Conservation (phyloP, 2,113 vertebrate species). For the Siniperca chuatsi region DNA sequence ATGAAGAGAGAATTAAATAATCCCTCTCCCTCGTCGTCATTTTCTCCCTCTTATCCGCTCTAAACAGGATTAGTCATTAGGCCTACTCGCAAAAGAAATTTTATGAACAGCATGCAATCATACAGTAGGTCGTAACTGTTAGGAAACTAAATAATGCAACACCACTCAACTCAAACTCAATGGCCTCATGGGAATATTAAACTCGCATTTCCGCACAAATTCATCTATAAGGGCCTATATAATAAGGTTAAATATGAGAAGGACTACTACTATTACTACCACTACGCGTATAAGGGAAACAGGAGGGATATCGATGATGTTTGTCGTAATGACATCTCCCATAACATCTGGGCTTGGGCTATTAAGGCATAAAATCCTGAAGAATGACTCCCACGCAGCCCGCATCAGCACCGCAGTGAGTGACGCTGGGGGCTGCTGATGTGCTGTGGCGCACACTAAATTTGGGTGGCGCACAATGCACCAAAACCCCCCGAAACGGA, state of each 20-base stretch:
- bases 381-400: conserved; percentile 61
- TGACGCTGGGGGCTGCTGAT: conserved; percentile 47
- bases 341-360: conserved; percentile 38
- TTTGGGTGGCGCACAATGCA: conserved; percentile 79
- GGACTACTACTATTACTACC: background rate
- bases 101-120: background rate
- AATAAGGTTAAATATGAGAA: background rate
- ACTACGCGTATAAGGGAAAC: background rate
- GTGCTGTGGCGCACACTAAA: conserved; percentile 66
- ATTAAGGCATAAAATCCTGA: conserved; percentile 12
- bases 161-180: background rate
- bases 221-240: background rate
- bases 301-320: background rate
- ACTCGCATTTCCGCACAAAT: background rate
- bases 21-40: background rate
- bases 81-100: background rate
- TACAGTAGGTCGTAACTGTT: background rate
- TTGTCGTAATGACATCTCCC: conserved; percentile 3
- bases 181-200: conserved; percentile 2
- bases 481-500: conserved; percentile 78
- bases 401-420: conserved; percentile 74
- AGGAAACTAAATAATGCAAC: conserved; percentile 17
- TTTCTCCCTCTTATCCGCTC: background rate
- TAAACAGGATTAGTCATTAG: background rate
- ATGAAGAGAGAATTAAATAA: conserved; percentile 53